Base-by-base conservation (phyloP, 1,140 invertebrate genomes). In the Rhynchophorus ferrugineus region DNA sequence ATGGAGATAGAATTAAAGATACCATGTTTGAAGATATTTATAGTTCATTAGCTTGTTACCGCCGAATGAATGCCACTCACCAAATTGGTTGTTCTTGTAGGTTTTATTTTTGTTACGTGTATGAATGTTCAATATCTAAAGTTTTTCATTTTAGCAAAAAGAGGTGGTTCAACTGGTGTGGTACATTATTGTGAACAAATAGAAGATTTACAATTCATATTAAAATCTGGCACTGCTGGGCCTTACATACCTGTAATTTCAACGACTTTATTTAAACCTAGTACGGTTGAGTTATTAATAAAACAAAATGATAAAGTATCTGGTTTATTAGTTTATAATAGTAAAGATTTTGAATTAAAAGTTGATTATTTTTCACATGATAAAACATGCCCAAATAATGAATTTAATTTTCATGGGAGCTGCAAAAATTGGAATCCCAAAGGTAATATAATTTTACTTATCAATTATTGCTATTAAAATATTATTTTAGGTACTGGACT, bases 11-110 rank as follows among this genome's bases (percentile, higher is more conserved):
- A 58, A 79, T 83, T 3, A 81, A 80, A 62, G 80, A 87, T 59
- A 85, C 84, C 73, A 91, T 95, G 72, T 94, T 92, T 67, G 76
- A 82, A 60, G 69, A 79, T 6, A 79, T 93, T 35, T 73, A 81
- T 59, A 83, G 81, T 35, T 74, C 77, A 39, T 75, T 81, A 50
- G 81, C 83, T 42, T 95, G 92, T 74, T 92, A 92, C 66, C 78
- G 90, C 59, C 76, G 88, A 57, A 71, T 95, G 33, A 96, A 95
- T 78, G 89, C 83, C 37, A 95, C 92, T 14, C 89, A 95, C 76
- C 88, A 94, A 69, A 84, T 88, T 65, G 93, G 93, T 49, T 95
- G 92, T 71, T 81, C 85, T 29, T 91, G 89, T 89, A 78, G 83
- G 81, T 81, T 34, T 34, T 3, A 29, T 11, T 34, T n/a, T 13